Evolutionary conservation across 2,888 invertebrate genomes (phyloP).

Genomic region (Drosophila greeni): DNA sequence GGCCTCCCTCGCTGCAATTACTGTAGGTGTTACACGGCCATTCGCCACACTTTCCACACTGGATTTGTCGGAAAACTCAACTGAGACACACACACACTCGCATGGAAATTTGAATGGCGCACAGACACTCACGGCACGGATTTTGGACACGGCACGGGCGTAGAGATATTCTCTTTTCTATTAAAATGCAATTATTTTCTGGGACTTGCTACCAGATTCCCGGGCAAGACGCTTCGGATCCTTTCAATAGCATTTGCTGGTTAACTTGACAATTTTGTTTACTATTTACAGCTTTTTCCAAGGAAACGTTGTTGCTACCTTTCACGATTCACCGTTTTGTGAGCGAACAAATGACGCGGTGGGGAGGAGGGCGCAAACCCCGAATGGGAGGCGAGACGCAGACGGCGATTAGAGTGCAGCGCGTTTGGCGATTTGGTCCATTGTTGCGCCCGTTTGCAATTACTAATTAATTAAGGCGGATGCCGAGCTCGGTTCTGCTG

Average conservation of each 20-base stretch:
- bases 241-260: constrained; percentile 35
- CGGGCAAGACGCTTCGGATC: constrained; percentile 23
- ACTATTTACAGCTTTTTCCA: constrained; percentile 73
- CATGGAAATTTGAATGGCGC: constrained; percentile 63
- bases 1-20: constrained; percentile 1
- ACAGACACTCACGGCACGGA: constrained; percentile 24
- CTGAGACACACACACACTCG: constrained; percentile 31
- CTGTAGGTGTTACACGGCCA: not conserved
- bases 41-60: not conserved
- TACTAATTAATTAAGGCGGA: constrained; percentile 66
- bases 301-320: constrained; percentile 72
- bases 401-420: constrained; percentile 17
- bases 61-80: constrained; percentile 19
- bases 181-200: constrained; percentile 1
- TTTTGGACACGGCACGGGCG: constrained; percentile 2
- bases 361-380: constrained; percentile 8
- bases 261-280: constrained; percentile 70
- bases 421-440: constrained; percentile 10
- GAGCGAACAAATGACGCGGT: constrained; percentile 23
- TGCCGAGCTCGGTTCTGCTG: constrained; percentile 42
- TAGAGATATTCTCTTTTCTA: constrained; percentile 5
- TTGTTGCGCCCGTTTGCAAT: constrained; percentile 45
- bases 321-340: constrained; percentile 50
- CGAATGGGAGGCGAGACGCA: constrained; percentile 28
- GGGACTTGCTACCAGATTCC: constrained; percentile 4